These are phyloP conservation scores for Acrossocheilus fasciatus DNA, from an alignment of 2,797 vertebrate genomes.

Conservation along the genomic window DNA sequence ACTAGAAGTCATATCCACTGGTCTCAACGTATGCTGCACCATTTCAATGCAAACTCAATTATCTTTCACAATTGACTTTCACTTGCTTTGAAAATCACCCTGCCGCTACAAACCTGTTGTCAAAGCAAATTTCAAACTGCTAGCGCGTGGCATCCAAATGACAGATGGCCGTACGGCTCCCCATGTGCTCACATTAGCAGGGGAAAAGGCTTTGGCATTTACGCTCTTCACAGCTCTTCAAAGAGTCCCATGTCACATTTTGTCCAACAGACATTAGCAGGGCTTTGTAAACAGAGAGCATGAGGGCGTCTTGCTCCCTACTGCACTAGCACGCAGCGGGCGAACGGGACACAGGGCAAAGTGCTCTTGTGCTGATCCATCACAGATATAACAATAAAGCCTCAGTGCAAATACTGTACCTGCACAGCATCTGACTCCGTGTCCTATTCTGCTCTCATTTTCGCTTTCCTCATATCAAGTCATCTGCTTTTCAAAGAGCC, in stretches of 20 bases:
- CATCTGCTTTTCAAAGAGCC: constrained; percentile 25
- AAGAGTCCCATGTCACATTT: constrained; percentile 31
- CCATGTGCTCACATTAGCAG: constrained; percentile 28
- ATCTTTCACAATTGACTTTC: not conserved
- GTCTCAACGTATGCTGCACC: not conserved
- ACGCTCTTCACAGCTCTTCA: constrained; percentile 25
- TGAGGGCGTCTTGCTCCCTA: not conserved
- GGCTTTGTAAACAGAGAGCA: constrained; percentile 29
- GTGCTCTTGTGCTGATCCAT: constrained; percentile 1
- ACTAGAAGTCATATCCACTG: not conserved
- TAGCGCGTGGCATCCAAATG: not conserved
- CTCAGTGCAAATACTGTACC: constrained; percentile 7
- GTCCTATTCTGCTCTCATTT: not conserved
- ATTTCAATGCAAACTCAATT: not conserved
- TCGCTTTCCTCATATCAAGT: constrained; percentile 1
- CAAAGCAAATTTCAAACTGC: constrained; percentile 24
- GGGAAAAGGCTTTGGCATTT: constrained; percentile 45
- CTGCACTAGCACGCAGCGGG: not conserved
- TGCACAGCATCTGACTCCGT: not conserved
- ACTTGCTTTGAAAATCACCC: not conserved
- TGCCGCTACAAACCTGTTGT: constrained; percentile 18
- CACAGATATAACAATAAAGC: constrained; percentile 11
- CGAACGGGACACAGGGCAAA: not conserved
- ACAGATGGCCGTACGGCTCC: constrained; percentile 24
- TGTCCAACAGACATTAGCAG: constrained; percentile 33